A percentile compares a stretch with the other conserved stretches of the same genome.
Evolutionary conservation across 2,797 vertebrate species (phyloP).

Genomic region (Glyptemys insculpta): DNA sequence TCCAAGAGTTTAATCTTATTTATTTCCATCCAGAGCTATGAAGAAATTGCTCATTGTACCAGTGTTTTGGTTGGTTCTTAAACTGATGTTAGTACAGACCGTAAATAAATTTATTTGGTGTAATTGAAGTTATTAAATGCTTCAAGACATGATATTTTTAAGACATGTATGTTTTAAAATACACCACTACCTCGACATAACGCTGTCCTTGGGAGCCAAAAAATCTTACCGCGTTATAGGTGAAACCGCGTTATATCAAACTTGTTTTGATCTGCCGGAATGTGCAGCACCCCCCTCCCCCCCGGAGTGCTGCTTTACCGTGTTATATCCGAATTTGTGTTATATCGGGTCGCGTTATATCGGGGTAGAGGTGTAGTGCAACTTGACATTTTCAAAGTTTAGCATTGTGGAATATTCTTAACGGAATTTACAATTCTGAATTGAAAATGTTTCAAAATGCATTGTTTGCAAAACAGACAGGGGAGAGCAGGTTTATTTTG

Average conservation of each 20-base stretch:
- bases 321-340: too few species aligned
- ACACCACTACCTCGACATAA: too few species aligned
- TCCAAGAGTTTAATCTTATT: background rate
- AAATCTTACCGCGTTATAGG: too few species aligned
- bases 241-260: too few species aligned
- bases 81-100: background rate
- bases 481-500: background rate
- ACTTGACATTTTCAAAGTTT: background rate
- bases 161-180: background rate
- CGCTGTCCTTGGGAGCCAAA: too few species aligned
- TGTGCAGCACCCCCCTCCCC: too few species aligned
- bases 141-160: background rate
- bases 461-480: background rate
- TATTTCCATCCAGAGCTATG: background rate
- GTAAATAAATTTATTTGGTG: background rate
- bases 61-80: background rate
- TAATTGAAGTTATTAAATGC: background rate
- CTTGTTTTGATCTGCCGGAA: too few species aligned
- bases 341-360: too few species aligned
- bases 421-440: background rate
- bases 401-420: background rate
- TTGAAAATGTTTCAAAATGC: background rate
- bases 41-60: background rate
- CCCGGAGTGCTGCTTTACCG: too few species aligned
- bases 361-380: background rate